A percentile compares a stretch with the other conserved stretches of the same genome.
phyloP scores from a whole-genome alignment of 1,140 invertebrate species.

The Hyphantria cunea region DNA sequence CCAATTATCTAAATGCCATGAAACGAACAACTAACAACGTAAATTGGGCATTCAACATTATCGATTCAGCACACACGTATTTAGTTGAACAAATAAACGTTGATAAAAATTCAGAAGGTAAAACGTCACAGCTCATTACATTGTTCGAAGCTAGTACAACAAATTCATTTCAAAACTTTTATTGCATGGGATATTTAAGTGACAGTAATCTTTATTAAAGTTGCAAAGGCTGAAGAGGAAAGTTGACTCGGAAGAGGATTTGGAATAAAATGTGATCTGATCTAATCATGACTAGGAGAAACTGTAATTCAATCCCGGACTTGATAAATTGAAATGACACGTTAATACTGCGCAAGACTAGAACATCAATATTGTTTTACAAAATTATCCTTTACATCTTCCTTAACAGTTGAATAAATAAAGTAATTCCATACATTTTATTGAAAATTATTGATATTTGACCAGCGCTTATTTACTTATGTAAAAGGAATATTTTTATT shows the following conservation, averaged over 20 bases:
- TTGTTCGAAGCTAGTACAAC: not conserved
- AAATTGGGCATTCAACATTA: slow-evolving; percentile 22
- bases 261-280: no score
- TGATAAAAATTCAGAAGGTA: slow-evolving; percentile 18
- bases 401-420: no score
- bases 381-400: no score
- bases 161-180: slow-evolving; percentile 10
- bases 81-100: slow-evolving; percentile 12
- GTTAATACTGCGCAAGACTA: no score
- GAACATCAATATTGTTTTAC: no score
- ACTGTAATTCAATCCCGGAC: slow-evolving; percentile 16
- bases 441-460: no score
- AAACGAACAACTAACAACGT: slow-evolving; percentile 13
- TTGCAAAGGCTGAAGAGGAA: slow-evolving; percentile 16
- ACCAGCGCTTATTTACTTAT: no score
- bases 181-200: slow-evolving; percentile 11
- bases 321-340: slow-evolving; percentile 20
- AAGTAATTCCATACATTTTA: no score
- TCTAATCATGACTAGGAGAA: slow-evolving; percentile 11
- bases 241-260: slow-evolving; percentile 7
- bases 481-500: no score
- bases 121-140: slow-evolving; percentile 15
- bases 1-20: slow-evolving; percentile 18
- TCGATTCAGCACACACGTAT: slow-evolving; percentile 21
- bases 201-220: slow-evolving; percentile 23